Evolutionary conservation across 2,797 vertebrate genomes (phyloP).

Genomic region (Cephalopachus bancanus): DNA sequence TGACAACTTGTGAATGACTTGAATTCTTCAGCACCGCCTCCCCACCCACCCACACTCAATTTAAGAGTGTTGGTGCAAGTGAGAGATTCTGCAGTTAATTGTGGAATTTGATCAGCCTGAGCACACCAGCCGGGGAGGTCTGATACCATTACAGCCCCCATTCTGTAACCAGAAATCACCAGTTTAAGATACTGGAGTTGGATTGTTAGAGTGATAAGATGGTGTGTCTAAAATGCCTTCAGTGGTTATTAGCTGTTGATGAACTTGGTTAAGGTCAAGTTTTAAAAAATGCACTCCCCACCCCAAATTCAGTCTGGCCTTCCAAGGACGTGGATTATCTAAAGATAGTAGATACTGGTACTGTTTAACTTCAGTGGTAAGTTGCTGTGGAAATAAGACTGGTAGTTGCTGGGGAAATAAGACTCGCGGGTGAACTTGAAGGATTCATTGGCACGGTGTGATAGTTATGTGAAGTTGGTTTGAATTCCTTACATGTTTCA

Average conservation of each 20-base stretch:
- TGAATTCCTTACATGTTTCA: neutral
- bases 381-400: neutral
- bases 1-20: slow-evolving; percentile 63
- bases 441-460: neutral
- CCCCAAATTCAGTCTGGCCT: neutral
- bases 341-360: neutral
- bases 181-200: neutral
- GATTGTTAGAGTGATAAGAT: neutral
- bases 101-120: slow-evolving; percentile 31
- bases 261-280: slow-evolving; percentile 24
- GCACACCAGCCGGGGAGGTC: neutral
- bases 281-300: neutral
- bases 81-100: slow-evolving; percentile 43
- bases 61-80: neutral
- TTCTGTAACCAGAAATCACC: neutral
- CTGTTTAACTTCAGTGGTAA: neutral
- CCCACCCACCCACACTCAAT: neutral
- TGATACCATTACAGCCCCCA: neutral
- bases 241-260: neutral
- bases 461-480: neutral
- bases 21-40: neutral
- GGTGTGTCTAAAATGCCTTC: neutral
- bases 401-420: neutral
- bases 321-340: neutral
- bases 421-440: neutral